Evolutionary conservation across 2,888 invertebrate genomes (phyloP), one percentile per base, ranked within the genome.

Genomic region (Platycnemis pennipes): DNA sequence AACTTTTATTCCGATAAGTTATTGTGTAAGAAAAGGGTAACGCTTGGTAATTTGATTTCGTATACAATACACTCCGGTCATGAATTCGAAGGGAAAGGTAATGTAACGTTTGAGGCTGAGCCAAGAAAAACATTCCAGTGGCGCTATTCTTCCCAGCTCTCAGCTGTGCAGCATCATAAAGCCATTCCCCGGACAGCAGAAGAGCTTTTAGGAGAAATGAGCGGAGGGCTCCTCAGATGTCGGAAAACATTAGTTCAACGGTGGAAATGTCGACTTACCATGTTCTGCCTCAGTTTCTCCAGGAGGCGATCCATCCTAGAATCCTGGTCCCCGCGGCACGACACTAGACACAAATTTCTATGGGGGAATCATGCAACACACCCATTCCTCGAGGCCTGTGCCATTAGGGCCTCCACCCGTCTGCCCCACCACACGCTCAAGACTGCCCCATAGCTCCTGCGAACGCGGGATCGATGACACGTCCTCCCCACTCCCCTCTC

Each of bases 221-320:
- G 69, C n/a, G 69, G n/a, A 5, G 19, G 19, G 11, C 8, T 2
- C 56, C 22, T 56, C 56, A 1, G 22, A 5, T 22, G 22, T 22
- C 16, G 19, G 0, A 7, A 31, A n/a, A 16, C 19, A 69, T 31
- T 13, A 31, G 31, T 11, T 22, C 8, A 42, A 8, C 31, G 49
- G 22, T 16, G n/a, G 19, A 69, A 63, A 53, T 44, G 37, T 94
- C 22, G 37, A 87, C 94, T 94, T 88, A 94, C 94, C 94, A 94
- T 94, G 63, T 94, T 94, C 94, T 94, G 94, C 88, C 94, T 94
- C 63, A 94, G 94, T 53, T 94, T 94, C 63, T 94, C 94, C 88
- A 94, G 44, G 19, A 94, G 88, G 22, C 94, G 94, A 88, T 94
- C 94, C 94, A 94, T 94, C 91, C 56, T 63, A 63, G 91, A 91